phyloP scores from a whole-genome alignment of 1,140 invertebrate species.

The Saxidomus purpurata region DNA sequence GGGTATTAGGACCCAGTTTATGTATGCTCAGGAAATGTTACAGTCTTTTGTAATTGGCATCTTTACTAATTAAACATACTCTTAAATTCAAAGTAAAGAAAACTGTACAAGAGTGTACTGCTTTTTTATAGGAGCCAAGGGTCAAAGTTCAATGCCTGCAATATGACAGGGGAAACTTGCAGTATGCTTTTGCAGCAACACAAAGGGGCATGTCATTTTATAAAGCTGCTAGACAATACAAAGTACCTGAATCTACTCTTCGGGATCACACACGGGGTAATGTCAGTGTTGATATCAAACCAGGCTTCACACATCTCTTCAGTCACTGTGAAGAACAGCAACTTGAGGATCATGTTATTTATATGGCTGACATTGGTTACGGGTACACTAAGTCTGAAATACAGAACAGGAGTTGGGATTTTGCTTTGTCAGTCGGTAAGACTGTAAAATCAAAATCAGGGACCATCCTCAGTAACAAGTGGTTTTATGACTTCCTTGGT shows the following conservation, averaged over 20 bases:
- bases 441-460: background rate
- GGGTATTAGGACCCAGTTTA: too few species aligned
- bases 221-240: conserved; percentile 29
- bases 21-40: too few species aligned
- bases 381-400: conserved; percentile 33
- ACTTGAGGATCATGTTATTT: background rate
- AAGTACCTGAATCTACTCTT: conserved; percentile 32
- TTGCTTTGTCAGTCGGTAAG: conserved; percentile 27
- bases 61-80: too few species aligned
- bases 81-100: too few species aligned
- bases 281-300: background rate
- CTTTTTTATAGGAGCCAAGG: too few species aligned
- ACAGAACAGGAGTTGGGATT: conserved; percentile 24
- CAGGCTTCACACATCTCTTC: background rate
- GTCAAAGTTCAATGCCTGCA: too few species aligned
- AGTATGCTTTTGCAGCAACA: too few species aligned
- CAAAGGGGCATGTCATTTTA: conserved; percentile 48
- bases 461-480: background rate
- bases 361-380: conserved; percentile 27
- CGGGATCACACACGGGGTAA: background rate
- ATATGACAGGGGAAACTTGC: too few species aligned
- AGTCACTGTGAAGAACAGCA: background rate
- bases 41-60: too few species aligned
- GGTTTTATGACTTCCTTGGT: conserved; percentile 57
- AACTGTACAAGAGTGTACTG: too few species aligned